Base-by-base conservation (phyloP, 2,797 vertebrate genomes). In the Notolabrus celidotus region DNA sequence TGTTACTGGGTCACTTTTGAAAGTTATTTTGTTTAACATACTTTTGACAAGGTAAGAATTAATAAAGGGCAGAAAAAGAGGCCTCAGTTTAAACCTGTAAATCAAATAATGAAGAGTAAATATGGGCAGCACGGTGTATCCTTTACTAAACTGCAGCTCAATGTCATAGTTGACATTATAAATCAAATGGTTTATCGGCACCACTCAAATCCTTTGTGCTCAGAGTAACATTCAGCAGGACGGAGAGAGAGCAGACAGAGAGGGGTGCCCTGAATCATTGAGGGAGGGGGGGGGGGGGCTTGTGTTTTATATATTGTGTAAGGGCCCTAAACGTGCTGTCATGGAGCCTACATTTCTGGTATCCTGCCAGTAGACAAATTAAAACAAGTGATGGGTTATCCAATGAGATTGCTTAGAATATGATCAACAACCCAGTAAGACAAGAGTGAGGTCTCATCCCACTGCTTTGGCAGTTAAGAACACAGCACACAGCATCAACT, bases 1-100 rank as follows among this genome's bases (percentile, higher is more conserved):
- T 23, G 63, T 82, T 79, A 73, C 58, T 78, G 57, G 70, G 80
- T 89, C 82, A 77, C 55, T 88, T 85, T 62, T 86, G 60, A 80
- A 83, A 79, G 49, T 75, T 77, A 49, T 79, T 84, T 71, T 80
- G 77, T 83, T 75, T 57, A 29, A 42, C 49, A 56, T 7, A 42
- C 72, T 79, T 79, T 69, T 74, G 61, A 80, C 51, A 82, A 62
- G 62, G 25, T 59, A 56, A 75, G 55, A 46, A 52, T 76, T 79
- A 71, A 72, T 49, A 72, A 71, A 80, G 81, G 68, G 55, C 56
- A 60, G 38, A 50, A 19, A 55, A 34, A 50, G 36, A 43, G 20
- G 36, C 41, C 23, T 56, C 52, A 10, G 22, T 52, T 75, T 62
- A 59, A 68, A 65, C 43, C 36, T 11, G 31, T 77, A 74, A 73